Percentiles rank a stretch among this genome's conserved stretches.
phyloP scores from a whole-genome alignment of 2,888 invertebrate species.

The Ecdyonurus torrentis region DNA sequence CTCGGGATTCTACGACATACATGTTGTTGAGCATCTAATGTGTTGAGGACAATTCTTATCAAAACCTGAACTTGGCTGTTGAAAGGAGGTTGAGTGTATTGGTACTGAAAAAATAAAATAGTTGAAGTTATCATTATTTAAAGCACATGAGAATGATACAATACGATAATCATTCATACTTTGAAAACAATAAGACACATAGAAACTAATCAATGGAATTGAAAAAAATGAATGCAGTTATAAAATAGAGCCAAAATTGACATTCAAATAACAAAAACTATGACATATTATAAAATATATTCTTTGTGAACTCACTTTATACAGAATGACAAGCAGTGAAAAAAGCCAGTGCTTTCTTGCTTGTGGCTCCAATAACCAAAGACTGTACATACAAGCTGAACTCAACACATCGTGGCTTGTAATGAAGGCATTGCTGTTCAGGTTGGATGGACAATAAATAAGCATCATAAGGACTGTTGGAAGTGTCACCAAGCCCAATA shows the following conservation, averaged over 20 bases:
- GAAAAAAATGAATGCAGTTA: neutral
- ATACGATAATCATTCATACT: no score
- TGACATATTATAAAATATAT: no score
- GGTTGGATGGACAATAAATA: slow-evolving; percentile 70
- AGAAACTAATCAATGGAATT: no score
- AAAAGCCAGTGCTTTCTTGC: slow-evolving; percentile 84
- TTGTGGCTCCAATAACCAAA: slow-evolving; percentile 78
- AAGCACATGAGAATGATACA: no score
- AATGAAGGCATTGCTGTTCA: slow-evolving; percentile 18
- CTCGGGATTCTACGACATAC: slow-evolving; percentile 73
- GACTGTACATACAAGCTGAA: slow-evolving; percentile 42
- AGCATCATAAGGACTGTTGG: slow-evolving; percentile 66
- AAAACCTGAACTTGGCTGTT: slow-evolving; percentile 53
- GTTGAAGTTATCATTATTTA: no score
- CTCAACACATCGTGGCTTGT: slow-evolving; percentile 1
- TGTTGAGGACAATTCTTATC: slow-evolving; percentile 79
- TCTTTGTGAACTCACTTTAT: slow-evolving; percentile 52
- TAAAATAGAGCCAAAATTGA: neutral
- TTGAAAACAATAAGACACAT: no score
- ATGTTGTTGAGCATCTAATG: slow-evolving; percentile 81
- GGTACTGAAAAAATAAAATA: slow-evolving; percentile 30
- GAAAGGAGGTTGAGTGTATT: slow-evolving; percentile 27
- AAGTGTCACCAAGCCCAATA: slow-evolving; percentile 78
- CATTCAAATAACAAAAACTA: neutral
- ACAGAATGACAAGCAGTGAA: slow-evolving; percentile 79